Evolutionary conservation across 2,797 vertebrate genomes (phyloP).

Genomic region (Aselliscus stoliczkanus): DNA sequence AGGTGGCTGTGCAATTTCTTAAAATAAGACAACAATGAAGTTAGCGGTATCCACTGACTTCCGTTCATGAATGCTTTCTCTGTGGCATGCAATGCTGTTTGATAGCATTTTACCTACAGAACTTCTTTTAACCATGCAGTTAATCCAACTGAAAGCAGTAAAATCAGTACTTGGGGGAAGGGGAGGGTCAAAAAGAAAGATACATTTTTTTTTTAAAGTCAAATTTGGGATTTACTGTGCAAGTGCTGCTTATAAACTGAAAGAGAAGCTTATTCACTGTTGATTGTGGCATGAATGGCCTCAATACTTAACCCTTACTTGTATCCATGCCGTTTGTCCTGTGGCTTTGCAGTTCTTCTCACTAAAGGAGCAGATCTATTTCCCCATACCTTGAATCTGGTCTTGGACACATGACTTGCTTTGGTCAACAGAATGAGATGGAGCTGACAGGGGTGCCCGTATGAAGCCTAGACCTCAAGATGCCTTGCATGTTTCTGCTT

Average conservation of each 20-base stretch:
- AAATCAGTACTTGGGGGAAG: neutral
- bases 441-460: neutral
- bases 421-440: neutral
- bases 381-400: neutral
- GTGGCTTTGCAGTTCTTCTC: neutral
- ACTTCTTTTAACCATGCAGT: neutral
- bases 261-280: neutral
- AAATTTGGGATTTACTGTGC: neutral
- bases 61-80: neutral
- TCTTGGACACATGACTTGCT: neutral
- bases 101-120: neutral
- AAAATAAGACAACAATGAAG: neutral
- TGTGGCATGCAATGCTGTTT: neutral
- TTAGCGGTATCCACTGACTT: neutral
- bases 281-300: neutral
- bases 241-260: neutral
- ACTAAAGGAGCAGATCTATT: neutral
- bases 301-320: neutral
- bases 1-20: neutral
- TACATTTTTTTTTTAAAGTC: neutral
- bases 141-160: neutral
- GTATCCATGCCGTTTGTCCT: neutral
- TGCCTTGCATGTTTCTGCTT: neutral
- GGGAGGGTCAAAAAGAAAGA: neutral
- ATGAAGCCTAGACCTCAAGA: neutral